Percentiles rank a stretch among this genome's conserved stretches.
Evolutionary conservation across 2,888 invertebrate species (phyloP).

Genomic region (Himalopsyche tibetana): DNA sequence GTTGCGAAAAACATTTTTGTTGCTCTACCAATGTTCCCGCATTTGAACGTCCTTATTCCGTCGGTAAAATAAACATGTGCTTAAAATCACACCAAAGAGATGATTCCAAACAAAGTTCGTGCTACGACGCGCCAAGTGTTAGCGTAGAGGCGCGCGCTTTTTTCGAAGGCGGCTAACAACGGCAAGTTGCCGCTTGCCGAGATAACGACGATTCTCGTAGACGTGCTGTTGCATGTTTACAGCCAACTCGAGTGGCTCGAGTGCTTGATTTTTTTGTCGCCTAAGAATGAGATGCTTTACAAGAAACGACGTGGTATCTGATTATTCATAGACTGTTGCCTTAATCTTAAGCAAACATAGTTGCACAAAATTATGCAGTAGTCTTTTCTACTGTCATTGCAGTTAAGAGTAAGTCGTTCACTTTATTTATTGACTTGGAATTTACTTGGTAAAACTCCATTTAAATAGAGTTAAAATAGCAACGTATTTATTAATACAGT

Average conservation of each 20-base stretch:
- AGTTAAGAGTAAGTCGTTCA: too few relatives aligned
- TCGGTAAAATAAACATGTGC: constrained; percentile 1
- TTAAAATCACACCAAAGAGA: background rate
- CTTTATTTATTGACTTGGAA: too few relatives aligned
- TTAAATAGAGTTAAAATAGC: too few relatives aligned
- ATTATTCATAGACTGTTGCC: constrained; percentile 38
- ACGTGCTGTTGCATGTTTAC: constrained; percentile 57
- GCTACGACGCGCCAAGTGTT: constrained; percentile 24
- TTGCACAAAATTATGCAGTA: background rate
- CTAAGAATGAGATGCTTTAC: background rate
- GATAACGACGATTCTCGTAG: constrained; percentile 42
- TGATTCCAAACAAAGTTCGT: constrained; percentile 11
- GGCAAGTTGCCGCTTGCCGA: constrained; percentile 2
- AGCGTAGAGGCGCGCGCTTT: constrained; percentile 29
- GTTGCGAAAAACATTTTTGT: too few relatives aligned
- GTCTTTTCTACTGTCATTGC: too few relatives aligned
- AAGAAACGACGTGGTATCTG: background rate
- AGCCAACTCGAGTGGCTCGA: constrained; percentile 45
- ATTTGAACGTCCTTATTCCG: background rate
- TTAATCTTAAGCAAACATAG: background rate
- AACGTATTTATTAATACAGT: too few relatives aligned
- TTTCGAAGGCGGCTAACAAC: constrained; percentile 19
- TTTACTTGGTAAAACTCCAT: too few relatives aligned
- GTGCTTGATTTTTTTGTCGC: constrained; percentile 14
- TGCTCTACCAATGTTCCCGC: background rate